phyloP scores from a whole-genome alignment of 2,797 vertebrate species.

The Leptatherina wallacei region DNA sequence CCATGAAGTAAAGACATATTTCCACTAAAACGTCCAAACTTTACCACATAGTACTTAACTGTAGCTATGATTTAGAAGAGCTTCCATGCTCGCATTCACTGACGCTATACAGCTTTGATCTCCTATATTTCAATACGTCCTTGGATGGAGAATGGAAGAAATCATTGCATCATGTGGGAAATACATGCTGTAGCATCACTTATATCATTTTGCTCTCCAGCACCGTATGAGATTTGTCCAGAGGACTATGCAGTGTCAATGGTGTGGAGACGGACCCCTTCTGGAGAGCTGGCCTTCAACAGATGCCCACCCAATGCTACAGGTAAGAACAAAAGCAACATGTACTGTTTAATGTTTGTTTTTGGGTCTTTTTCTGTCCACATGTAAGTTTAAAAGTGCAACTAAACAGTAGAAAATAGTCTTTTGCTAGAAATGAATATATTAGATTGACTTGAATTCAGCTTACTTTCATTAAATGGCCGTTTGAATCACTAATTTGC shows the following conservation, averaged over 20 bases:
- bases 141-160: constrained; percentile 43
- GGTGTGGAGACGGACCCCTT: constrained; percentile 98
- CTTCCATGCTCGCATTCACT: constrained; percentile 16
- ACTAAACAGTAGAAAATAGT: neutral
- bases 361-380: neutral
- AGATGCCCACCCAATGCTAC: constrained; percentile 97
- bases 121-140: constrained; percentile 45
- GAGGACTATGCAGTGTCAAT: constrained; percentile 97
- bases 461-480: neutral
- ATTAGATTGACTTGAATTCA: neutral
- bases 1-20: constrained; percentile 22
- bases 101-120: constrained; percentile 45
- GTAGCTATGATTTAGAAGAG: neutral
- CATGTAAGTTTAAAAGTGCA: neutral
- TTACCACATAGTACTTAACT: neutral
- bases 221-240: constrained; percentile 98
- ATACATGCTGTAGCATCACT: constrained; percentile 28
- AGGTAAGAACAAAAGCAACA: constrained; percentile 77
- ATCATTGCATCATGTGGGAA: constrained; percentile 62
- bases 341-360: neutral
- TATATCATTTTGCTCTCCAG: constrained; percentile 77
- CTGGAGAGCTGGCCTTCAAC: constrained; percentile 96
- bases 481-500: constrained; percentile 9
- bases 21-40: constrained; percentile 21
- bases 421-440: neutral